phyloP scores from a whole-genome alignment of 2,797 vertebrate genomes.

The Notamacropus eugenii region DNA sequence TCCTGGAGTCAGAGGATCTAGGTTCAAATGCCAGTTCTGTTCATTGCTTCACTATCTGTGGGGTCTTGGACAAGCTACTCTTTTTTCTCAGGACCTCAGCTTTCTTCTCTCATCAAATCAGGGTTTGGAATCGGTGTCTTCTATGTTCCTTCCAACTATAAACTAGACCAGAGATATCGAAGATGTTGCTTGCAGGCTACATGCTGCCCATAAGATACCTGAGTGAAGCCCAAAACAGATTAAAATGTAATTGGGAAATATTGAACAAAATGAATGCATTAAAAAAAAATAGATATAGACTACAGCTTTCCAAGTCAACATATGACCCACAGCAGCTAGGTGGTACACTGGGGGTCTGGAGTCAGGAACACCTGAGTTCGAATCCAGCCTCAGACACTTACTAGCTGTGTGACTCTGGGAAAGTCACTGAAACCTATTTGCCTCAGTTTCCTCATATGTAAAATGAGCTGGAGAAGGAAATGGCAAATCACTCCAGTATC shows the following conservation, averaged over 20 bases:
- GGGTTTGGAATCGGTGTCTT: not conserved
- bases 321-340: no score
- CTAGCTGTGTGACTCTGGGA: no score
- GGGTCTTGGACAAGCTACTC: not conserved
- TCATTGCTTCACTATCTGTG: not conserved
- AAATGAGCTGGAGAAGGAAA: no score
- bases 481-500: no score
- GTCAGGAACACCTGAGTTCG: no score
- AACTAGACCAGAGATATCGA: not conserved
- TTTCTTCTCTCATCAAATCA: not conserved
- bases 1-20: not conserved
- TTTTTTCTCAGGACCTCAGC: not conserved
- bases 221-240: not conserved
- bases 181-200: not conserved
- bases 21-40: not conserved
- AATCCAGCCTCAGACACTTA: no score
- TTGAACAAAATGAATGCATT: not conserved
- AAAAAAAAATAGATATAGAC: not conserved
- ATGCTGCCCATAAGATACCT: not conserved
- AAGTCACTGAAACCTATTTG: no score
- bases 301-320: not conserved
- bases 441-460: no score
- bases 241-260: not conserved
- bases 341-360: no score
- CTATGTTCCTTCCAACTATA: not conserved